These are phyloP conservation scores for Paracyclopina nana DNA, from an alignment of 1,140 invertebrate species.

Conservation along the genomic window DNA sequence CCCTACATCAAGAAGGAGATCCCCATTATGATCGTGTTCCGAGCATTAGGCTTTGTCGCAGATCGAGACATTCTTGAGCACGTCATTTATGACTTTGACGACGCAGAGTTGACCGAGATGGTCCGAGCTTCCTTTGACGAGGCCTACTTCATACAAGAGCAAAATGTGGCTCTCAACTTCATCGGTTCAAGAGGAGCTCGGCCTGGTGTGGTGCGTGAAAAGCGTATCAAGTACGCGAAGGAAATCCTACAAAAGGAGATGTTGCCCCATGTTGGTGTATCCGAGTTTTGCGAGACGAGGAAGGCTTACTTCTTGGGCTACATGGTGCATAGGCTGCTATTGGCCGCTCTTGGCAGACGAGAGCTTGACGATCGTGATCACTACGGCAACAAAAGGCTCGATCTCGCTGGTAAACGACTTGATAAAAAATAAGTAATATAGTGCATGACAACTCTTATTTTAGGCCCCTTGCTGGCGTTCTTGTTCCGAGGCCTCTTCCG, in stretches of 20 bases:
- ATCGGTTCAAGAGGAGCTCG: slow-evolving; percentile 87
- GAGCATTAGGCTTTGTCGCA: slow-evolving; percentile 76
- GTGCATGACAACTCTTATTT: too few species aligned
- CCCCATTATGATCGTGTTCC: slow-evolving; percentile 95
- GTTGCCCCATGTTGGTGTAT: slow-evolving; percentile 95
- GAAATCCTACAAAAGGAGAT: slow-evolving; percentile 99
- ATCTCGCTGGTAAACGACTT: slow-evolving; percentile 90
- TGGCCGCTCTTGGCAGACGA: slow-evolving; percentile 68
- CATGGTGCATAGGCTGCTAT: slow-evolving; percentile 87
- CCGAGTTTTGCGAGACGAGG: slow-evolving; percentile 97
- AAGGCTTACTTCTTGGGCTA: slow-evolving; percentile 93
- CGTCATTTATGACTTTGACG: slow-evolving; percentile 97
- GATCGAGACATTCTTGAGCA: slow-evolving; percentile 96
- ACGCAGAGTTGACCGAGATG: slow-evolving; percentile 99
- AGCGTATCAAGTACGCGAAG: slow-evolving; percentile 92
- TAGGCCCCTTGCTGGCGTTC: slow-evolving; percentile 84
- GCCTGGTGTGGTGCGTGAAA: slow-evolving; percentile 94
- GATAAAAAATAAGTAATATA: too few species aligned
- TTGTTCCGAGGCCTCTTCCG: slow-evolving; percentile 82
- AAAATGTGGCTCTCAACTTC: slow-evolving; percentile 93
- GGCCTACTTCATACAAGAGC: slow-evolving; percentile 97
- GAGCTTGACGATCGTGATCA: slow-evolving; percentile 98
- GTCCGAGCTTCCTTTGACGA: slow-evolving; percentile 94
- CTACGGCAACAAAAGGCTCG: slow-evolving; percentile 93
- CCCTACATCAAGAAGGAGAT: slow-evolving; percentile 99